These are phyloP conservation scores for Allobates femoralis DNA, from an alignment of 2,797 vertebrate species.

Conservation along the genomic window DNA sequence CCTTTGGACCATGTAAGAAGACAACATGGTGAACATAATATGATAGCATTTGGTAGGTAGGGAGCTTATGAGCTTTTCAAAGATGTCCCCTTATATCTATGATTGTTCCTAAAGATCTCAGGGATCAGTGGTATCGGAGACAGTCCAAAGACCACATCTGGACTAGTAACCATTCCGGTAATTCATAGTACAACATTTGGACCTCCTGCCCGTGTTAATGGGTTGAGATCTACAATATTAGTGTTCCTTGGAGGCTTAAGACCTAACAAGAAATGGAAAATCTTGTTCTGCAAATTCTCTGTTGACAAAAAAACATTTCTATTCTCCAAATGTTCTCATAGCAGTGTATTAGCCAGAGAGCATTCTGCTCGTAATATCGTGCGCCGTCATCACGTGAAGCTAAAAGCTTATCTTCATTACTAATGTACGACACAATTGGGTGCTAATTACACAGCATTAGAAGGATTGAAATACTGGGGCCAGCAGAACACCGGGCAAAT, in stretches of 20 bases:
- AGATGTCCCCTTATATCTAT: no score
- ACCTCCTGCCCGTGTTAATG: no score
- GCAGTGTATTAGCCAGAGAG: slow-evolving; percentile 13
- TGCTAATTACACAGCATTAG: slow-evolving; percentile 46
- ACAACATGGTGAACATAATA: no score
- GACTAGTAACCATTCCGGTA: no score
- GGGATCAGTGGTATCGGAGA: no score
- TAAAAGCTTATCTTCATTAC: slow-evolving; percentile 56
- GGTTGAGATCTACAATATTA: not conserved
- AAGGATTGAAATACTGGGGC: not conserved
- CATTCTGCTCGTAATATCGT: not conserved
- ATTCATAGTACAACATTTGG: no score
- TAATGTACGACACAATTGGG: slow-evolving; percentile 43
- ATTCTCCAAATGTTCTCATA: slow-evolving; percentile 8
- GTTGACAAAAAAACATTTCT: not conserved
- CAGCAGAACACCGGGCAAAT: not conserved
- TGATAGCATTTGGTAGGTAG: no score
- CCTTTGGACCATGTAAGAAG: no score
- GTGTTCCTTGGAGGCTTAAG: not conserved
- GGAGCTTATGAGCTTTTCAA: no score
- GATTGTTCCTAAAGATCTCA: no score
- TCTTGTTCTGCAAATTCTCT: not conserved
- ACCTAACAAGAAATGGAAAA: not conserved
- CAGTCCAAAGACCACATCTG: no score
- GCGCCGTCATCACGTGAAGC: slow-evolving; percentile 1